Percentiles rank a stretch among this genome's conserved stretches.
phyloP scores from a whole-genome alignment of 2,113 vertebrate species.

The Platichthys stellatus region DNA sequence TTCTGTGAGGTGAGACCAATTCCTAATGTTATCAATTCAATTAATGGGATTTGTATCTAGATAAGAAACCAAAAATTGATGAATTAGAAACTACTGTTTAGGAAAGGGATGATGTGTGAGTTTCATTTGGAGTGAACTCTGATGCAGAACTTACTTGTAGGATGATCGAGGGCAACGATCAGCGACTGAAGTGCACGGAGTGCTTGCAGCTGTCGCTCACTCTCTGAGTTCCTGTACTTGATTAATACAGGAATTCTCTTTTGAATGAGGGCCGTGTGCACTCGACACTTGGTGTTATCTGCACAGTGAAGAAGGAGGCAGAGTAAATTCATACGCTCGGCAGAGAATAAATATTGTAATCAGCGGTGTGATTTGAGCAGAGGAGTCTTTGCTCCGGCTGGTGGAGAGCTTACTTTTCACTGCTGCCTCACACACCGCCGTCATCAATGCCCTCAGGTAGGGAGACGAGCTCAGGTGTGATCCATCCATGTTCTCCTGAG shows the following conservation, averaged over 20 bases:
- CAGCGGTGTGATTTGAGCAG: not conserved
- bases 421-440: conserved; percentile 97
- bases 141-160: conserved; percentile 89
- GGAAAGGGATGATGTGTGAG: too few species aligned
- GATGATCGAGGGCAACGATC: conserved; percentile 97
- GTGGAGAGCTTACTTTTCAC: conserved; percentile 88
- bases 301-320: conserved; percentile 42
- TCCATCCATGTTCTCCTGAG: too few species aligned
- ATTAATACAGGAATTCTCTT: conserved; percentile 96
- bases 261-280: conserved; percentile 95
- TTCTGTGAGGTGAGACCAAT: too few species aligned
- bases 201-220: conserved; percentile 99
- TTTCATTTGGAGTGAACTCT: not conserved
- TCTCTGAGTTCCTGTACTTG: conserved; percentile 98
- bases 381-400: not conserved
- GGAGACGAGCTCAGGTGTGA: conserved; percentile 95
- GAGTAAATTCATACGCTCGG: not conserved
- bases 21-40: too few species aligned
- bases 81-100: too few species aligned
- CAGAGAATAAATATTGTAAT: conserved; percentile 26
- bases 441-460: conserved; percentile 99
- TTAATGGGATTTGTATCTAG: too few species aligned
- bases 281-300: conserved; percentile 91
- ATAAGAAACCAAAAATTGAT: too few species aligned
- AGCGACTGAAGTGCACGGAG: conserved; percentile 99